Evolutionary conservation across 2,113 vertebrate genomes (phyloP), one percentile per base, ranked within the genome.

Genomic region (Puntigrus tetrazona): DNA sequence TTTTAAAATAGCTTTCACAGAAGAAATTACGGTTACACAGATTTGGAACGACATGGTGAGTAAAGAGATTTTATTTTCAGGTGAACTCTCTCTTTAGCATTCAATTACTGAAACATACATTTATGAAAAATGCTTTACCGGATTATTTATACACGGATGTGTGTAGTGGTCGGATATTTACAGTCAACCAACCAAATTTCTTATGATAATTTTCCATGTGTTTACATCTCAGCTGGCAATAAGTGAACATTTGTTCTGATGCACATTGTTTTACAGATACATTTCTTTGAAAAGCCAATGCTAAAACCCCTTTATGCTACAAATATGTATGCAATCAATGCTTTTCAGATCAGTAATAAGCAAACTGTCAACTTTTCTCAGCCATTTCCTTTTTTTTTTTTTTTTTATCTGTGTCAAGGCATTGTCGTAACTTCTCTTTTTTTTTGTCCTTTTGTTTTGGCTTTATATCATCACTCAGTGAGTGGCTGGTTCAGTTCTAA

Each of bases 161-260:
- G 80, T 77, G 57, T 73, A 83, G 50, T 65, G 43, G 41, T 80
- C n/a, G 13, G 52, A 87, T 59, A 84, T 86, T 81, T 77, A 74
- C 65, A 70, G 70, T 83, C 43, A 80, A 80, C 36, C 80, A 79
- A 45, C 16, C 74, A 69, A 45, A 80, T 80, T 65, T 75, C 22
- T 47, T 25, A 73, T 27, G 50, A 41, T 81, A n/a, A n/a, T n/a
- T n/a, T 84, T 85, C 79, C 41, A 34, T 47, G 45, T 55, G 65
- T 82, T 82, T 82, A 82, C 65, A 38, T 72, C 80, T 70, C 45
- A 82, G 63, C 65, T 75, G 84, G 84, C 86, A 87, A 87, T 84
- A 87, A 47, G 47, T 69, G 78, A 83, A 78, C 50, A 47, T 73
- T 63, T 79, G 3, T 79, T 47, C 57, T 81, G 67, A 81, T 81